These are phyloP conservation scores for Ptilorrhoa leucosticta DNA, from an alignment of 2,113 vertebrate species.

Conservation along the genomic window DNA sequence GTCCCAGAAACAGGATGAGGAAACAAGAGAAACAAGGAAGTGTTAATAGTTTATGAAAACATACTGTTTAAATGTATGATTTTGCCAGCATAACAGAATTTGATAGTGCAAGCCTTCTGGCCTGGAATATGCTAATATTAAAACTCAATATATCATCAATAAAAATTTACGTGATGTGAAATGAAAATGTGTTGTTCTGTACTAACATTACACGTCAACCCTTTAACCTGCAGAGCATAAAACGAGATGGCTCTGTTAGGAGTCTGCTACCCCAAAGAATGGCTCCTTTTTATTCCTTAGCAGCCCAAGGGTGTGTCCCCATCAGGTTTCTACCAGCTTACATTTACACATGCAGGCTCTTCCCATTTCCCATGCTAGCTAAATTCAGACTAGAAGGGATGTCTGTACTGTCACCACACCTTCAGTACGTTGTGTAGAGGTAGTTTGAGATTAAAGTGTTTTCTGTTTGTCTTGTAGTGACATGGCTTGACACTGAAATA, in stretches of 20 bases:
- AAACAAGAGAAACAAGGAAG: background rate
- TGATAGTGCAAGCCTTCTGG: background rate
- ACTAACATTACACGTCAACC: fast-evolving
- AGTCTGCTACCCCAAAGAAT: background rate
- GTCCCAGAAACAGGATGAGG: background rate
- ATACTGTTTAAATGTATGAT: background rate
- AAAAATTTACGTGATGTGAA: background rate
- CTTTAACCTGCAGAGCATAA: background rate
- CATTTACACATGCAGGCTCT: background rate
- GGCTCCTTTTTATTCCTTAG: background rate
- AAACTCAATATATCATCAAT: background rate
- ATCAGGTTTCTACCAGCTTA: background rate
- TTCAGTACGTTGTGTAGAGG: background rate
- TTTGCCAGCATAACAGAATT: background rate
- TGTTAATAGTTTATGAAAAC: background rate
- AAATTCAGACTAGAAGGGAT: background rate
- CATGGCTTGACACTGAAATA: background rate
- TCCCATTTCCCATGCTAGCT: background rate
- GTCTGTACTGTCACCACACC: background rate
- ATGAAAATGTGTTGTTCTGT: background rate
- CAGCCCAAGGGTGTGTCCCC: background rate
- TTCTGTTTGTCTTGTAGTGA: conserved; percentile 1
- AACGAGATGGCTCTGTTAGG: background rate
- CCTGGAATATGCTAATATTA: background rate
- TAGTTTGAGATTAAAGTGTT: conserved; percentile 15